phyloP scores from a whole-genome alignment of 2,888 invertebrate species.

The Dromius quadrimaculatus region DNA sequence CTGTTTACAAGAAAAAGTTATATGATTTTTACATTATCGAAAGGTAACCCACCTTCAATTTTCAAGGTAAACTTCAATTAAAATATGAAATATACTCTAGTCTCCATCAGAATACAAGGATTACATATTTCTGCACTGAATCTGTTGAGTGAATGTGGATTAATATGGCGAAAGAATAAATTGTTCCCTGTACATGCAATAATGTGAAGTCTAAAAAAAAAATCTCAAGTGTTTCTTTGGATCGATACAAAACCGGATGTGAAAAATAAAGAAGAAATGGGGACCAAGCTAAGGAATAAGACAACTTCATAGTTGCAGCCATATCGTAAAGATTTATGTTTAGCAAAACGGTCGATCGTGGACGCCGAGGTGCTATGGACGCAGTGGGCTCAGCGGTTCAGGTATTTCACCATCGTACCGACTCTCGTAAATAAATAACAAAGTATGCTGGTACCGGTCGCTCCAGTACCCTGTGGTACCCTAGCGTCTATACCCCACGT shows the following conservation, averaged over 20 bases:
- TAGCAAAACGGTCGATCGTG: slow-evolving; percentile 28
- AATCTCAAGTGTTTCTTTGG: slow-evolving; percentile 12
- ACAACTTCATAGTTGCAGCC: slow-evolving; percentile 44
- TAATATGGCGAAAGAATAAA: no score
- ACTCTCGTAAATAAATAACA: slow-evolving; percentile 48
- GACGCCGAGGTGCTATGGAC: slow-evolving; percentile 11
- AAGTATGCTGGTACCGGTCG: slow-evolving; percentile 40
- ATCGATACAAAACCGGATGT: slow-evolving; percentile 20
- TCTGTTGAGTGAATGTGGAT: no score
- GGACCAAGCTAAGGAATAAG: slow-evolving; percentile 21
- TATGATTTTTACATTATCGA: no score
- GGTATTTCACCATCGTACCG: slow-evolving; percentile 33
- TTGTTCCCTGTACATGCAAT: no score
- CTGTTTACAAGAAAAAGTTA: no score
- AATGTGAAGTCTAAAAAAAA: no score
- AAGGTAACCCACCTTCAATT: no score
- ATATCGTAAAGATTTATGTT: slow-evolving; percentile 49
- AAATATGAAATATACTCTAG: no score
- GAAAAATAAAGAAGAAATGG: slow-evolving; percentile 29
- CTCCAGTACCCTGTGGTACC: background rate
- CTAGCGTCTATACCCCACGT: background rate
- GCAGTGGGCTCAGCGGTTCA: slow-evolving; percentile 34
- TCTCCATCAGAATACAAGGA: no score
- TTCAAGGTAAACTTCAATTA: no score
- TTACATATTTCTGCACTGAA: no score